These are phyloP conservation scores for Agriopis marginaria DNA, from an alignment of 2,888 invertebrate genomes.

Conservation along the genomic window DNA sequence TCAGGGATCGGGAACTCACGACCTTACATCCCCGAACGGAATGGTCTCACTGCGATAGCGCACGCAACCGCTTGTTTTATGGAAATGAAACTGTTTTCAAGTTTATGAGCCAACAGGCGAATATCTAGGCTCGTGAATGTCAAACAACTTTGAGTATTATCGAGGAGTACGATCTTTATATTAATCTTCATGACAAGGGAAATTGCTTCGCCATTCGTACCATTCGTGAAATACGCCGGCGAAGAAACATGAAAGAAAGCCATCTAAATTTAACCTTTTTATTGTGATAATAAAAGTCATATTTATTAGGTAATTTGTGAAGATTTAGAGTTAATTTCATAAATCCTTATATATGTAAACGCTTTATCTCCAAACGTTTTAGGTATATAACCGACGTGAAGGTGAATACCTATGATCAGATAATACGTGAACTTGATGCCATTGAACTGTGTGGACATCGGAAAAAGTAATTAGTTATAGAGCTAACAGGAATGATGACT, in stretches of 20 bases:
- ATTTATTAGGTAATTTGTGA: neutral
- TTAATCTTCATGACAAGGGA: constrained; percentile 7
- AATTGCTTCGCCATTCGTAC: constrained; percentile 15
- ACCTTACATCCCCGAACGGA: constrained; percentile 1
- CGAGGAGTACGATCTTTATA: constrained; percentile 15
- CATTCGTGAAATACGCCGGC: constrained; percentile 14
- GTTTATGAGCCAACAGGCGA: constrained; percentile 41
- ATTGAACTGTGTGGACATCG: constrained; percentile 21
- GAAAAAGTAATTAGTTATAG: constrained; percentile 20
- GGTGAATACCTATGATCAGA: constrained; percentile 11
- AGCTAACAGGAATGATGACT: constrained; percentile 4
- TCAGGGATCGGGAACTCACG: constrained; percentile 28
- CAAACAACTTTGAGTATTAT: constrained; percentile 29
- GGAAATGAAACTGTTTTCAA: constrained; percentile 46
- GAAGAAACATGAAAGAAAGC: neutral
- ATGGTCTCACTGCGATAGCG: constrained; percentile 13
- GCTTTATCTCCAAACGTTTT: neutral
- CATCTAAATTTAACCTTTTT: neutral
- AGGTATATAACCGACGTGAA: neutral
- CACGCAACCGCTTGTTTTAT: constrained; percentile 44
- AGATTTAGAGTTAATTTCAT: neutral
- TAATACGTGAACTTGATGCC: constrained; percentile 27
- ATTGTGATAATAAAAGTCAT: neutral
- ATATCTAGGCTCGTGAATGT: constrained; percentile 41
- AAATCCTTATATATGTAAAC: neutral